These are phyloP conservation scores for Mythimna vitellina DNA, from an alignment of 2,888 invertebrate species.

Conservation along the genomic window DNA sequence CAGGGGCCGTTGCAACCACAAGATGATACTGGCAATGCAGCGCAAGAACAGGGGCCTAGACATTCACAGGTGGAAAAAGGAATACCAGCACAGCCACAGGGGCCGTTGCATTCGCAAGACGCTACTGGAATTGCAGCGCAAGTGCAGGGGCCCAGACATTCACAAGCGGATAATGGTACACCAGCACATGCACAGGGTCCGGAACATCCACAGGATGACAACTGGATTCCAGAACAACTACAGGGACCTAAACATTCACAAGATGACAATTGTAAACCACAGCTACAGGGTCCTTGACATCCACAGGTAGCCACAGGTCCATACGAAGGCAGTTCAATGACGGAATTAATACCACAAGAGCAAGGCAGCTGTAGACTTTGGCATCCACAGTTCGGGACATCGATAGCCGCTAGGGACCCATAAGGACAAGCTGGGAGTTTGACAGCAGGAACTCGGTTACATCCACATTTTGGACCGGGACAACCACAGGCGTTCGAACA, in stretches of 20 bases:
- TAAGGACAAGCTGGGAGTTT: constrained; percentile 51
- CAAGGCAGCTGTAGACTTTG: constrained; percentile 28
- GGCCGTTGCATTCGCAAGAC: constrained; percentile 43
- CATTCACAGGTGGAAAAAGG: constrained; percentile 44
- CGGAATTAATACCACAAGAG: constrained; percentile 42
- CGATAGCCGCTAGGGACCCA: constrained; percentile 35
- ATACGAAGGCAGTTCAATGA: constrained; percentile 59
- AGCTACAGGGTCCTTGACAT: constrained; percentile 47
- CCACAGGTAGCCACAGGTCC: constrained; percentile 52
- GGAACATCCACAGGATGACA: constrained; percentile 34
- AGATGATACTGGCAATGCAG: constrained; percentile 1
- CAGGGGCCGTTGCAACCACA: constrained; percentile 22
- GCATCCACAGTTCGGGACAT: constrained; percentile 61
- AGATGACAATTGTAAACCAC: constrained; percentile 25
- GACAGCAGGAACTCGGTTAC: constrained; percentile 50
- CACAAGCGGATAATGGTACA: constrained; percentile 24
- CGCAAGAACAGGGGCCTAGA: constrained; percentile 20
- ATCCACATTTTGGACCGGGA: constrained; percentile 49
- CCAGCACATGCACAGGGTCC: constrained; percentile 28
- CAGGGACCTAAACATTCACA: constrained; percentile 40
- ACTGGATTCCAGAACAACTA: constrained; percentile 11
- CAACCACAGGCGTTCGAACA: constrained; percentile 54
- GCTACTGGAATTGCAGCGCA: constrained; percentile 38
- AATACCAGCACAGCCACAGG: constrained; percentile 24
- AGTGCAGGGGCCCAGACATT: constrained; percentile 42